These are phyloP conservation scores for Collichthys lucidus DNA, from an alignment of 2,113 vertebrate genomes.

Conservation along the genomic window DNA sequence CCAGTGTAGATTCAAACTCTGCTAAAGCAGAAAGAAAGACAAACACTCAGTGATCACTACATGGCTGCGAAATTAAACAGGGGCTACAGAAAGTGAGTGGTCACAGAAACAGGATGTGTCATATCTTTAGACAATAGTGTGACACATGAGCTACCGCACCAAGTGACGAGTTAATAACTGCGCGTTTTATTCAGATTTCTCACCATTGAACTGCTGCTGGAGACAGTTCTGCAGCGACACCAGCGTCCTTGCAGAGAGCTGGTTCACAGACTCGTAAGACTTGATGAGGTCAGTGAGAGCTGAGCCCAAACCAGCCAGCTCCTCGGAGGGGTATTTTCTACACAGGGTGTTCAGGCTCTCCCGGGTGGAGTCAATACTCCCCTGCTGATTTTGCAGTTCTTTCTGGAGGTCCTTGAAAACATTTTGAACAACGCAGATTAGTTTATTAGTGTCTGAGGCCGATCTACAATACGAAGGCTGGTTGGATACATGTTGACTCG, in stretches of 20 bases:
- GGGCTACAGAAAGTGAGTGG: not conserved
- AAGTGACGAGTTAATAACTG: not conserved
- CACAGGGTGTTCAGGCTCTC: slow-evolving; percentile 94
- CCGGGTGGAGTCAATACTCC: slow-evolving; percentile 87
- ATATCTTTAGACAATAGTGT: not conserved
- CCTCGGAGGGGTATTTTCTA: slow-evolving; percentile 91
- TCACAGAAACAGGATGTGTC: not conserved
- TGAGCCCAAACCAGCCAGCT: slow-evolving; percentile 89
- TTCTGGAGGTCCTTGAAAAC: slow-evolving; percentile 90
- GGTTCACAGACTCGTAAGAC: slow-evolving; percentile 92
- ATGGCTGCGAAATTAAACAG: not conserved
- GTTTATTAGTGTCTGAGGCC: not conserved
- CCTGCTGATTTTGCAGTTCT: slow-evolving; percentile 92
- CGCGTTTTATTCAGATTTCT: slow-evolving; percentile 74
- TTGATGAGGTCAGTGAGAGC: slow-evolving; percentile 90
- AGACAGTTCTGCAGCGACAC: slow-evolving; percentile 88
- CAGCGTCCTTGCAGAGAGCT: slow-evolving; percentile 88
- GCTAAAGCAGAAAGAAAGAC: too few species aligned
- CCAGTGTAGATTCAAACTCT: not conserved
- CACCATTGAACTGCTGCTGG: slow-evolving; percentile 92
- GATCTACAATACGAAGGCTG: not conserved
- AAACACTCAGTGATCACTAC: not conserved
- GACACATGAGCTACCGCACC: not conserved
- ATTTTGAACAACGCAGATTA: not conserved
- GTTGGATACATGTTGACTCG: not conserved